Conservation (phyloP, 2,113 vertebrate genomes). For the Opisthocomus hoazin region DNA sequence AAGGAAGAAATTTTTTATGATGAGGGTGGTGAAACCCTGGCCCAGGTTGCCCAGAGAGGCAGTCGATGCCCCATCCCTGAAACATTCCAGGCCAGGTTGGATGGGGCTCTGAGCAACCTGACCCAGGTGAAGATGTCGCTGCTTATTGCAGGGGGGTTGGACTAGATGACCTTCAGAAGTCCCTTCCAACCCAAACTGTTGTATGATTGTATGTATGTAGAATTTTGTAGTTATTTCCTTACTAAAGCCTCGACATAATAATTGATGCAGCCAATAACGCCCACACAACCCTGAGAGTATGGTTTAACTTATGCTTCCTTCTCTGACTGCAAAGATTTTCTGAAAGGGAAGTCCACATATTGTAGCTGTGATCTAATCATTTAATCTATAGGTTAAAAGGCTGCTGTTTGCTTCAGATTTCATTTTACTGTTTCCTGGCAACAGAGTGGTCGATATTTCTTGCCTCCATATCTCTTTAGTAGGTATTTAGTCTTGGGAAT, state of each 20-base stretch:
- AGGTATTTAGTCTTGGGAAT: neutral
- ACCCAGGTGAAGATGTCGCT: no score
- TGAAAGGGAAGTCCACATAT: neutral
- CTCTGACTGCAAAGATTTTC: neutral
- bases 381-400: neutral
- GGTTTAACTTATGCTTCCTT: neutral
- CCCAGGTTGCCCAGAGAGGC: no score
- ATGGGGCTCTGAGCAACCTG: no score
- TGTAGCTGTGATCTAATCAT: no score
- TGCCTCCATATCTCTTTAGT: neutral
- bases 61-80: no score
- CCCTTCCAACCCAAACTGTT: no score
- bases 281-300: neutral
- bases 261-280: neutral
- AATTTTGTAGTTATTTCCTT: neutral
- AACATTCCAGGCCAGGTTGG: no score
- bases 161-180: no score
- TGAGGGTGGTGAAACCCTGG: no score
- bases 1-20: no score
- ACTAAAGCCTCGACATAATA: neutral
- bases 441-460: neutral
- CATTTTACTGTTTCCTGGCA: slow-evolving; percentile 18
- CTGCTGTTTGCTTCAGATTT: neutral
- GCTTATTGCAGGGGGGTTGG: no score
- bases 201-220: no score